Conservation (phyloP, 2,113 vertebrate species). For the Dermatemys mawii region DNA sequence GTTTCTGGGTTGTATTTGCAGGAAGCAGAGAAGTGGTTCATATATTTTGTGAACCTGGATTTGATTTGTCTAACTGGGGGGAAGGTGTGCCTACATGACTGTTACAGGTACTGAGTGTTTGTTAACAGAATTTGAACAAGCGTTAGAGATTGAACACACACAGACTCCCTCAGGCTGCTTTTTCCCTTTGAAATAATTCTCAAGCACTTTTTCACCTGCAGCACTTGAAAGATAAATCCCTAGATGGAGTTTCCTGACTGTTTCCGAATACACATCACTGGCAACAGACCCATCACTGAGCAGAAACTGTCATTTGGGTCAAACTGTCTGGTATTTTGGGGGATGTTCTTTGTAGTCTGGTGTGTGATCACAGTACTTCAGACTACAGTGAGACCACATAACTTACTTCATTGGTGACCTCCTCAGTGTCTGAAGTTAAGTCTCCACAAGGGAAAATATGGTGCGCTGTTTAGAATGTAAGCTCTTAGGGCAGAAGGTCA, state of each 20-base stretch:
- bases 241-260: not conserved
- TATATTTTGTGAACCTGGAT: not conserved
- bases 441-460: not conserved
- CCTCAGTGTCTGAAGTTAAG: not conserved
- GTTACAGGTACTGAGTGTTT: not conserved
- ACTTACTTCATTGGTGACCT: rapidly evolving
- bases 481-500: not conserved
- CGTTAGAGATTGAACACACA: rapidly evolving
- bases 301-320: not conserved
- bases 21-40: not conserved
- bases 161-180: not conserved
- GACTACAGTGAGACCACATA: not conserved
- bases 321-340: not conserved
- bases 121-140: not conserved
- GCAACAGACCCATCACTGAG: not conserved
- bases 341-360: not conserved
- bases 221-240: not conserved
- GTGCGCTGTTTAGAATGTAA: not conserved
- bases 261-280: rapidly evolving
- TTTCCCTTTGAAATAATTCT: rapidly evolving
- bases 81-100: not conserved
- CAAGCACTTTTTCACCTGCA: no score
- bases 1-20: rapidly evolving
- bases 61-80: rapidly evolving
- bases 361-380: not conserved